Base-by-base conservation (phyloP, 1,140 invertebrate species). In the Laodelphax striatellus region DNA sequence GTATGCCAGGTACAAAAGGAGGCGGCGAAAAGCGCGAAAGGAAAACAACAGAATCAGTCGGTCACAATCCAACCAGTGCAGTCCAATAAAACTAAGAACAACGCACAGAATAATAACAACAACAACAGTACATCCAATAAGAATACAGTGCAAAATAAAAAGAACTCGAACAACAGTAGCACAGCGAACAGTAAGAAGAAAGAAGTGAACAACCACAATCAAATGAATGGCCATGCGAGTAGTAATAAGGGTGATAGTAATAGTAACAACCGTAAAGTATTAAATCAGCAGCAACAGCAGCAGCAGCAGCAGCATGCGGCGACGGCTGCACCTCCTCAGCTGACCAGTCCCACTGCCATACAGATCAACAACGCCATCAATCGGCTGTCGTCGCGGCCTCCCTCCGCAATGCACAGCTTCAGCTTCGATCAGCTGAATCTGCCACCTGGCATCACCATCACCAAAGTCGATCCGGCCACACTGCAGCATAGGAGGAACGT, bases 371-470 rank as follows among this genome's bases (percentile, higher is more conserved):
- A 70, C 21, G 68, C 66, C 24, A 63, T 70, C 43, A 69, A 66
- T 60, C 58, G 60, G 16, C 56, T 69, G 43, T 65, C 64, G n/a
- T 63, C 65, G 46, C 55, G 58, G 21, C 53, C 64, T 21, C 44
- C 63, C 5, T 57, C 57, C 22, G 55, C 59, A 1, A 55, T 43
- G 22, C 41, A 42, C 13, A 52, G 43, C 31, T 70, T 74, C 55
- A 70, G 66, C 62, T 62, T 89, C 62, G 84, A 86, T 34, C 84
- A 86, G 69, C 70, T 90, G 1, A 81, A 80, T 46, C 71, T 91
- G 60, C 88, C 88, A 1, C 87, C 87, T 8, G 88, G 87, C 6
- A 91, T 91, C 22, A 90, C 89, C 2, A 82, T 91, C 43, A 91
- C 88, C 0, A 83, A 89, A 66, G 87, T 91, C 0, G 85, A 88